These are phyloP conservation scores for Drosophila jambulina DNA, from an alignment of 1,140 invertebrate species.

Conservation along the genomic window DNA sequence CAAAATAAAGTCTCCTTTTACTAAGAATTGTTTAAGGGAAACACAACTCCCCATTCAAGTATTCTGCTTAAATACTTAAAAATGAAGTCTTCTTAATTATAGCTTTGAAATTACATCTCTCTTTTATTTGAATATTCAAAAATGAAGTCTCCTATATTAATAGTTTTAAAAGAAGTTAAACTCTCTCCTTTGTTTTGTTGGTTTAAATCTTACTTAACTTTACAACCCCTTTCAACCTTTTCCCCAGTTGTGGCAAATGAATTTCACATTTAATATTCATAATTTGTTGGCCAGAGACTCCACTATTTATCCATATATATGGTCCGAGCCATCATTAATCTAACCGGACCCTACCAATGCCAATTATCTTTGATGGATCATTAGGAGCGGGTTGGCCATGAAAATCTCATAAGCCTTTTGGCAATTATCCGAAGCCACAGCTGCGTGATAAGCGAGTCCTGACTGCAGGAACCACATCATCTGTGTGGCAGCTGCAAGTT, in stretches of 20 bases:
- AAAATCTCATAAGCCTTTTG: slow-evolving; percentile 56
- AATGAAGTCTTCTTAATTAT: no score
- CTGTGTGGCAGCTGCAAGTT: slow-evolving; percentile 45
- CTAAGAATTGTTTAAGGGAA: no score
- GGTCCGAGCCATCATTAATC: slow-evolving; percentile 19
- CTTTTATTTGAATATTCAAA: no score
- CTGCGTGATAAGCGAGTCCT: slow-evolving; percentile 63
- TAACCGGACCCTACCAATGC: slow-evolving; percentile 15
- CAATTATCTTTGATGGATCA: slow-evolving; percentile 51
- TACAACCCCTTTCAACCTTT: background rate
- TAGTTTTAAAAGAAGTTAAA: background rate
- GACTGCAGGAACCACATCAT: slow-evolving; percentile 39
- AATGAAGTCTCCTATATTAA: no score
- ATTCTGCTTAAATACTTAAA: no score
- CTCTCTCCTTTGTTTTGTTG: background rate
- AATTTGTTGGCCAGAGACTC: slow-evolving; percentile 4
- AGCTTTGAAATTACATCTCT: no score
- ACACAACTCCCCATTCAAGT: no score
- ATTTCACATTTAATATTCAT: slow-evolving; percentile 31
- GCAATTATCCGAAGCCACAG: slow-evolving; percentile 59
- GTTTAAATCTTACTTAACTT: background rate
- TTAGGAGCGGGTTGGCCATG: slow-evolving; percentile 34
- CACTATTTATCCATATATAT: background rate
- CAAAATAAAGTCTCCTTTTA: background rate
- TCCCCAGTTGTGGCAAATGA: slow-evolving; percentile 8